Evolutionary conservation across 2,113 vertebrate genomes (phyloP).

Genomic region (Phyllostomus hastatus): DNA sequence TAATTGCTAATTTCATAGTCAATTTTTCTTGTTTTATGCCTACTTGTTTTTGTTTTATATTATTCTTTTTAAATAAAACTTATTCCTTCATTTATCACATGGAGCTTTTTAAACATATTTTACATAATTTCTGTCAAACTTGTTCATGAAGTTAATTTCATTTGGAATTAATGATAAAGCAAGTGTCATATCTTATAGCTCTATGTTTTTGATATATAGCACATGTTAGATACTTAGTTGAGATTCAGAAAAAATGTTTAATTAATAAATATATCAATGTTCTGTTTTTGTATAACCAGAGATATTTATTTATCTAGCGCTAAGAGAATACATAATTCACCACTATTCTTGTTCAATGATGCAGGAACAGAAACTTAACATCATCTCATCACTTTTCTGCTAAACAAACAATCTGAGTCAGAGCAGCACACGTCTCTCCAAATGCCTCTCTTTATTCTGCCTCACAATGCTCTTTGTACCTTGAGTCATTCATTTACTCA

Average conservation of each 20-base stretch:
- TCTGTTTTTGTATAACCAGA: background rate
- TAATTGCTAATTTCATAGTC: background rate
- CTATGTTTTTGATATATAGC: background rate
- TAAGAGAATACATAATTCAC: background rate
- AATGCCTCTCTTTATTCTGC: background rate
- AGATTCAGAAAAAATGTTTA: background rate
- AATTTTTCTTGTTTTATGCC: constrained; percentile 1
- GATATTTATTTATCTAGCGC: background rate
- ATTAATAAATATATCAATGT: background rate
- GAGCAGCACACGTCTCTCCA: background rate
- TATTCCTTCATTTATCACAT: background rate
- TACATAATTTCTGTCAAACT: background rate
- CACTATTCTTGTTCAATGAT: background rate
- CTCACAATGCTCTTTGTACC: background rate
- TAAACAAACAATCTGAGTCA: background rate
- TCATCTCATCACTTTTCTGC: background rate
- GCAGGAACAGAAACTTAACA: background rate
- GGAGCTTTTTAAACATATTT: background rate
- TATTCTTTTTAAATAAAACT: background rate
- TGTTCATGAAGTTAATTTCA: background rate
- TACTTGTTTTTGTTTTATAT: background rate
- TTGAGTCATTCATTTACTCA: background rate
- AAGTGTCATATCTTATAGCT: background rate
- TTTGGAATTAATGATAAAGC: background rate
- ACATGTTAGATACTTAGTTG: background rate